Conservation (phyloP, 2,113 vertebrate species). For the Tapirus terrestris region DNA sequence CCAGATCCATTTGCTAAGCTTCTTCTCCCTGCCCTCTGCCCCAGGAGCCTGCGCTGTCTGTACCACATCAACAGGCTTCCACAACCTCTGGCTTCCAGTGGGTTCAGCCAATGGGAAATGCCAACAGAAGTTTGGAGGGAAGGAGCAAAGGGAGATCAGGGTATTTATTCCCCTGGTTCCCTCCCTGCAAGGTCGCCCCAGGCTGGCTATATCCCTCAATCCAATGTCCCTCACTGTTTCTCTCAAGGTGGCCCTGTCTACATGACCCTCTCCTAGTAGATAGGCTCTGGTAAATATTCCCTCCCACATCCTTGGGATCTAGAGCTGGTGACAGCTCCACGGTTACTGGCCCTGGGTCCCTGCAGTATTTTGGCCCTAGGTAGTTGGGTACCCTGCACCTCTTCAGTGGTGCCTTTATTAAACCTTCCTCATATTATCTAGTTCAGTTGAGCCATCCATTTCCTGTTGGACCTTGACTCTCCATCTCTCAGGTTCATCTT, state of each 20-base stretch:
- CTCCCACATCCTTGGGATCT: not conserved
- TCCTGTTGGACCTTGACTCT: not conserved
- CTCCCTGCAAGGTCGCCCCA: not conserved
- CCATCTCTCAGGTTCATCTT: not conserved
- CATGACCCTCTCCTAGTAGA: not conserved
- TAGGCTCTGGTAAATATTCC: not conserved
- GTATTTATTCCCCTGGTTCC: not conserved
- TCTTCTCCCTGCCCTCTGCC: not conserved
- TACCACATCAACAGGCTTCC: not conserved
- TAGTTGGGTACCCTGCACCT: not conserved
- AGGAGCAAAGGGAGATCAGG: too few species aligned
- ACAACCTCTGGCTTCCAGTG: not conserved
- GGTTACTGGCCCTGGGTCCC: too few species aligned
- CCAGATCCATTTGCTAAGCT: not conserved
- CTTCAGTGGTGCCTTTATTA: not conserved
- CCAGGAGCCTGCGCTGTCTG: not conserved
- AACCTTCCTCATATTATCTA: not conserved
- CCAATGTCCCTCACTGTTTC: not conserved
- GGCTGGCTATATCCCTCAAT: not conserved
- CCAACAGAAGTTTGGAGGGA: not conserved
- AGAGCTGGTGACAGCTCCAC: not conserved
- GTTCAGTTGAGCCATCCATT: not conserved
- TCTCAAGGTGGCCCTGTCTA: not conserved
- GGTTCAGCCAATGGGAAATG: not conserved
- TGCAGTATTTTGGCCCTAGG: not conserved